These are phyloP conservation scores for Marmota monax DNA, from an alignment of 2,113 vertebrate species.

Conservation along the genomic window DNA sequence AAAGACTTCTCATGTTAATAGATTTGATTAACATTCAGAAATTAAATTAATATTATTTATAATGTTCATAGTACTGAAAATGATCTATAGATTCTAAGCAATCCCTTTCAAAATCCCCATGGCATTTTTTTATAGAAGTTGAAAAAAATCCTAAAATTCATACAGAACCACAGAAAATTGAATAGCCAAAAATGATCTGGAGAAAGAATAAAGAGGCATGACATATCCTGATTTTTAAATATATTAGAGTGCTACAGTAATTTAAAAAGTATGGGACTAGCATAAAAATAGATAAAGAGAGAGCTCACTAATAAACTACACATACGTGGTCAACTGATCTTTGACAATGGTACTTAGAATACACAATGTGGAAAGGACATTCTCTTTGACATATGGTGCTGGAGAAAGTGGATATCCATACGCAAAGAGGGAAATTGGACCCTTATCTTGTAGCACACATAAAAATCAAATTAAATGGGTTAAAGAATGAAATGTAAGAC, in stretches of 20 bases:
- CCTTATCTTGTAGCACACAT: background rate
- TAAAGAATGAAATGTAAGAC: background rate
- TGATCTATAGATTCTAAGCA: background rate
- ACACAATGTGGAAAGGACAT: background rate
- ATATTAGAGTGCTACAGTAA: background rate
- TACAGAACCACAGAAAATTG: background rate
- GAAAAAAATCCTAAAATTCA: slow-evolving; percentile 24
- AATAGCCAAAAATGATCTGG: no score
- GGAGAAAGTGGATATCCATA: background rate
- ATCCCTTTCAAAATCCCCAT: no score
- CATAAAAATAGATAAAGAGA: background rate
- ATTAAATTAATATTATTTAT: background rate
- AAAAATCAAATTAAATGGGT: background rate
- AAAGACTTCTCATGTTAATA: background rate
- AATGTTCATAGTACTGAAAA: background rate
- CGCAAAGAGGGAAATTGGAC: background rate
- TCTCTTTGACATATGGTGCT: background rate
- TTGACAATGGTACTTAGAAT: background rate
- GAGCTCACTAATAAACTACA: background rate
- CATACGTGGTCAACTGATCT: no score
- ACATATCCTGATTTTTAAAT: background rate
- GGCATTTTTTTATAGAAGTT: background rate
- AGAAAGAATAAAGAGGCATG: background rate
- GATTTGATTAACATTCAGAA: background rate
- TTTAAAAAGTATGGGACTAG: background rate